These are phyloP conservation scores for Apogon hyalosoma DNA, from an alignment of 2,797 vertebrate species.

Conservation along the genomic window DNA sequence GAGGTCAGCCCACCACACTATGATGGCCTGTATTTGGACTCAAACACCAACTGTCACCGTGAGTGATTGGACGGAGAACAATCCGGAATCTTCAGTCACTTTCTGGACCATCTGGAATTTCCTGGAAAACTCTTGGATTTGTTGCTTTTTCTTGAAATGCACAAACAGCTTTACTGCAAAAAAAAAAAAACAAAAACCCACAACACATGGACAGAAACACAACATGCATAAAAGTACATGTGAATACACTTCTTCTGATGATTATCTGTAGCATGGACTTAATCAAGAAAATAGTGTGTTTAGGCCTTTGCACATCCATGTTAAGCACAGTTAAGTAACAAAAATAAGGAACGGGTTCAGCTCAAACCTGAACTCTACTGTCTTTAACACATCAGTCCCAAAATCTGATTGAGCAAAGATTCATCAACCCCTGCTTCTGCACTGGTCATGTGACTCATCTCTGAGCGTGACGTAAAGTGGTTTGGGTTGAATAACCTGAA, in stretches of 20 bases:
- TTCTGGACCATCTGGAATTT: conserved; percentile 31
- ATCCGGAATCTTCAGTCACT: conserved; percentile 29
- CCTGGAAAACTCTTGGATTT: conserved; percentile 32
- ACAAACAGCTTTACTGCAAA: conserved; percentile 49
- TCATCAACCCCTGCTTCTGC: conserved; percentile 54
- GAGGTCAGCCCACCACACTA: conserved; percentile 96
- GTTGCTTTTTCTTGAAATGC: conserved; percentile 36
- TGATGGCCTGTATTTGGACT: conserved; percentile 79
- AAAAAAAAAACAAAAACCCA: conserved; percentile 26
- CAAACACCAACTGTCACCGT: conserved; percentile 37
- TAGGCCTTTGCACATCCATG: conserved; percentile 56
- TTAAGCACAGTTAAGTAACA: conserved; percentile 37
- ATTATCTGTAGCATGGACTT: conserved; percentile 65
- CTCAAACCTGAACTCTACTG: conserved; percentile 31
- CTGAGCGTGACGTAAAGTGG: conserved; percentile 45
- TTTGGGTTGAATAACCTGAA: conserved; percentile 59
- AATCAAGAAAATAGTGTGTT: conserved; percentile 45
- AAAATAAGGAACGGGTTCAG: conserved; percentile 29
- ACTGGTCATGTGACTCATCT: conserved; percentile 49
- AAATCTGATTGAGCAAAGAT: conserved; percentile 9
- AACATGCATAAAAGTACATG: conserved; percentile 45
- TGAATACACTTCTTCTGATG: conserved; percentile 48
- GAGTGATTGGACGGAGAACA: conserved; percentile 25
- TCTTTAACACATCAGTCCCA: conserved; percentile 24
- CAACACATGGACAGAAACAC: conserved; percentile 31